Base-by-base conservation (phyloP, 2,888 invertebrate genomes). In the Phyto melanocephala region DNA sequence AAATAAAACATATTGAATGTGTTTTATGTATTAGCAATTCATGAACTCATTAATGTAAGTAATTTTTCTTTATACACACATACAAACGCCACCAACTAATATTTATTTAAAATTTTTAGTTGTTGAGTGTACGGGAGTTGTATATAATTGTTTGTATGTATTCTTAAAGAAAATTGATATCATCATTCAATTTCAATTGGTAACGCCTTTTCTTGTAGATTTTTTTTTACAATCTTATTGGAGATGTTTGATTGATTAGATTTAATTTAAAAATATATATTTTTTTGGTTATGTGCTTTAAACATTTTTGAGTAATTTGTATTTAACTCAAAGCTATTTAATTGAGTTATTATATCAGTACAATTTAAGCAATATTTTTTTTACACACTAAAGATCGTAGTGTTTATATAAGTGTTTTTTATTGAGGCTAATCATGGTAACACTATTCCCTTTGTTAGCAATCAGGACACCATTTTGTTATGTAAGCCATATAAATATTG, bases 161-260 rank as follows among this genome's bases (percentile, higher is more conserved):
- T 20, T 40, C 2, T 47, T 47, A n/a, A 15, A 0, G 15, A 13
- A 58, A 35, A 56, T 75, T 65, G 24, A 58, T 37, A 15, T 50
- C 28, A 45, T 67, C 47, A 67, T 67, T 76, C 58, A 54, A n/a
- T 50, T 60, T 74, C 52, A 63, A 74, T 65, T 74, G 52, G 52
- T 22, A 15, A 37, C 37, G 52, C 67, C 52, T 52, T 10, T 40
- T 56, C 52, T 24, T 20, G 22, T 63, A 50, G 42, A 13, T 35
- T 20, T 50, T 72, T 33, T 20, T 24, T 77, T n/a, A 24, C 20
- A 33, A 13, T 28, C 13, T 60, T 68, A 24, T 67, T 24, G 22
- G 24, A 13, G 20, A 52, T n/a, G 35, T 35, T 65, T 75, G 75
- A 77, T 77, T 68, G 68, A 77, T 70, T 62, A 52, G 22, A 54